phyloP scores from a whole-genome alignment of 2,113 vertebrate species.

The Xiphophorus hellerii region DNA sequence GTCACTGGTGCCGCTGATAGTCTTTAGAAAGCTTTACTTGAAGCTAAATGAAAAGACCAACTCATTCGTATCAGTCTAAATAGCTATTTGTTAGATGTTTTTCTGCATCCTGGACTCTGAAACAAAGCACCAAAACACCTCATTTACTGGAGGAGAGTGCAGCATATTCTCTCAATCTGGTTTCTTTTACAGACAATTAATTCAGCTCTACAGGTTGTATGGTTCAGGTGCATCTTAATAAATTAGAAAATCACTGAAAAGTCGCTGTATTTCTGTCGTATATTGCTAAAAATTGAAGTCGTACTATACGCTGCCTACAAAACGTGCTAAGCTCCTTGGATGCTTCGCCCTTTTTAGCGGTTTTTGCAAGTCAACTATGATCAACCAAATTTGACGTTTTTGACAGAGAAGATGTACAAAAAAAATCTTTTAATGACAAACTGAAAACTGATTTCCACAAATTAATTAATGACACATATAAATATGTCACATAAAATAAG shows the following conservation, averaged over 20 bases:
- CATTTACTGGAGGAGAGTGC: constrained; percentile 34
- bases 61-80: constrained; percentile 42
- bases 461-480: too few relatives aligned
- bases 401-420: too few relatives aligned
- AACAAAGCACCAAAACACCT: constrained; percentile 44
- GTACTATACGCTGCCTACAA: neutral
- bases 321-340: neutral
- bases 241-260: neutral
- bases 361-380: too few relatives aligned
- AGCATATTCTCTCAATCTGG: constrained; percentile 22
- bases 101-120: constrained; percentile 45
- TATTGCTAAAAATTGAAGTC: neutral
- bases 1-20: constrained; percentile 11
- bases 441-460: too few relatives aligned
- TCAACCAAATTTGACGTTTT: too few relatives aligned
- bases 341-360: neutral
- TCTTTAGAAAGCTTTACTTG: constrained; percentile 55
- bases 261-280: neutral
- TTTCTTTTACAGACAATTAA: constrained; percentile 9
- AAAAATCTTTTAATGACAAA: too few relatives aligned
- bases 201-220: constrained; percentile 21
- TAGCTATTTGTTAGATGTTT: constrained; percentile 46
- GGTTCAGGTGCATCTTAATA: neutral
- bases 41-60: constrained; percentile 34
- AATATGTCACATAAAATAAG: too few relatives aligned